phyloP scores from a whole-genome alignment of 2,888 invertebrate genomes.

The Neria commutata region DNA sequence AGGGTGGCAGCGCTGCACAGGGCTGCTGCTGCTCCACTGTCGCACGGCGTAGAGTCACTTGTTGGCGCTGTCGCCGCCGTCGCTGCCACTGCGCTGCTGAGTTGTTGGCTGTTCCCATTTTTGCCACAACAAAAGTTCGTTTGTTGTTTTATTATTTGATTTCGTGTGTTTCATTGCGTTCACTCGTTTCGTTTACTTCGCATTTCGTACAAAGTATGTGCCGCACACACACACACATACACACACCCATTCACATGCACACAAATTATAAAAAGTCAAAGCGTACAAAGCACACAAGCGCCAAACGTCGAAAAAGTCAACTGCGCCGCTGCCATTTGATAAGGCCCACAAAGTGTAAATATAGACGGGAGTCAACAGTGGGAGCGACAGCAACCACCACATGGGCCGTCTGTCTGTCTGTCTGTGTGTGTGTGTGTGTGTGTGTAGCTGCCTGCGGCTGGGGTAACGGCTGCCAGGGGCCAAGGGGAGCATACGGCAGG shows the following conservation, averaged over 20 bases:
- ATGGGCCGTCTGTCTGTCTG: not conserved
- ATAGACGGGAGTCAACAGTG: conserved; percentile 44
- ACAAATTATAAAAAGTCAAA: conserved; percentile 31
- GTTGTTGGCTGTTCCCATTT: conserved; percentile 36
- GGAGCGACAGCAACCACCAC: conserved; percentile 26
- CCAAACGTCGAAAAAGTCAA: conserved; percentile 53
- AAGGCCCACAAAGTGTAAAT: conserved; percentile 57
- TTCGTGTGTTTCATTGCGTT: too few relatives aligned
- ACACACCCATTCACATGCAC: conserved; percentile 1
- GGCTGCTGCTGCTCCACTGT: not conserved
- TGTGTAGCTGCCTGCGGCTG: not conserved
- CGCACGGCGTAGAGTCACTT: not conserved
- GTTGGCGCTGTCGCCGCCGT: too few relatives aligned
- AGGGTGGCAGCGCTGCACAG: too few relatives aligned
- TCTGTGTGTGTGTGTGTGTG: not conserved
- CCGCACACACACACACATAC: conserved; percentile 3
- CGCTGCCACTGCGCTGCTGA: conserved; percentile 19
- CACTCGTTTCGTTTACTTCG: conserved; percentile 2
- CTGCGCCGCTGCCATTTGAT: conserved; percentile 55
- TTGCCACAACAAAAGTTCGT: too few relatives aligned
- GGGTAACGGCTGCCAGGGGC: not conserved
- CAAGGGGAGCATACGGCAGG: too few relatives aligned
- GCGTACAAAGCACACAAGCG: conserved; percentile 39
- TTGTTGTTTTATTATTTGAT: too few relatives aligned
- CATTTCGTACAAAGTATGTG: too few relatives aligned